These are phyloP conservation scores for Rhagonycha fulva DNA, from an alignment of 2,888 invertebrate genomes.

Conservation along the genomic window DNA sequence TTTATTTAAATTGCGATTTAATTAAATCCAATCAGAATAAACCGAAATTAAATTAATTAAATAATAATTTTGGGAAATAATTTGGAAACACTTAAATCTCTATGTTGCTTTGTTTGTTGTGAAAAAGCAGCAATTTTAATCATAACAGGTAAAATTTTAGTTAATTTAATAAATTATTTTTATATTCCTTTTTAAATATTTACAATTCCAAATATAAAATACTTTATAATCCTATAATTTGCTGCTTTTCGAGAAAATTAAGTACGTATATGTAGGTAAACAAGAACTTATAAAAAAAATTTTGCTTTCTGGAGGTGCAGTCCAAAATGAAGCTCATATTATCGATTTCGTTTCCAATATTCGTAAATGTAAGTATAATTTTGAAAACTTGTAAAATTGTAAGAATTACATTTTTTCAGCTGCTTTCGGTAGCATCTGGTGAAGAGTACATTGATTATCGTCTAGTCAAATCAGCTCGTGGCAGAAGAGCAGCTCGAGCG, in stretches of 20 bases:
- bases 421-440: not conserved
- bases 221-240: not conserved
- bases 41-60: no score
- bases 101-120: no score
- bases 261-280: not conserved
- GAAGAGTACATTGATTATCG: not conserved
- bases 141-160: not conserved
- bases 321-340: not conserved
- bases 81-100: no score
- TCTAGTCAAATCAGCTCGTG: no score
- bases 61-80: no score
- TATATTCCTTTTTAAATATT: not conserved
- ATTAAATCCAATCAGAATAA: no score
- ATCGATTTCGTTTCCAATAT: not conserved
- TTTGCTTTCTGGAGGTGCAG: not conserved
- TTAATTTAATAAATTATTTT: not conserved
- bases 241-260: not conserved
- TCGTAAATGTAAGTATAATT: not conserved
- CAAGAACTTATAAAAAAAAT: not conserved
- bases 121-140: no score
- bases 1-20: not conserved
- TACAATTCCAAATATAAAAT: not conserved
- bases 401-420: not conserved
- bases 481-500: not conserved
- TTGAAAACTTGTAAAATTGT: not conserved